These are phyloP conservation scores for Dromiciops gliroides DNA, from an alignment of 2,113 vertebrate genomes.

Conservation along the genomic window DNA sequence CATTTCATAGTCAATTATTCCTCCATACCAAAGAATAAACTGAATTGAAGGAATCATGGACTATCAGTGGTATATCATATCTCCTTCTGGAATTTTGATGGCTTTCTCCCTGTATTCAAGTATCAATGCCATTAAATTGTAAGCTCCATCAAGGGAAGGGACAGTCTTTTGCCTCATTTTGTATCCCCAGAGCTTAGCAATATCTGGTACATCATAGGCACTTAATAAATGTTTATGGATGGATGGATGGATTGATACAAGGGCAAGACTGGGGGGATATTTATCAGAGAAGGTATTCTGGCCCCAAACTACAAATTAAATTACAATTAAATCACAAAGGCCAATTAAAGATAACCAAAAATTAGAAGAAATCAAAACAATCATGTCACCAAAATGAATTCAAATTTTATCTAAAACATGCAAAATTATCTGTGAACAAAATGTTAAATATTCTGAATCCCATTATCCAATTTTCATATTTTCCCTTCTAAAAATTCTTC, in stretches of 20 bases:
- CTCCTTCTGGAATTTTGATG: no score
- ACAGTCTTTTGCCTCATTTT: no score
- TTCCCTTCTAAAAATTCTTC: conserved; percentile 25
- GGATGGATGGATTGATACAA: neutral
- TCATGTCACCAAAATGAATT: conserved; percentile 49
- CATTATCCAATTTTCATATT: conserved; percentile 44
- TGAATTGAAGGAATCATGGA: no score
- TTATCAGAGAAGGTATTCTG: neutral
- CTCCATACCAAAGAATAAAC: no score
- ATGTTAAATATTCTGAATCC: conserved; percentile 54
- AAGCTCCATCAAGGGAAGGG: accelerated
- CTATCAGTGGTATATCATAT: no score
- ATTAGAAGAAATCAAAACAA: conserved; percentile 41
- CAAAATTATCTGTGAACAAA: conserved; percentile 57
- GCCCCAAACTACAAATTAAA: conserved; percentile 3
- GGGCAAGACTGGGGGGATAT: neutral
- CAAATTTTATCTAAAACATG: conserved; percentile 61
- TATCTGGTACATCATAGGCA: neutral
- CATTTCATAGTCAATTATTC: no score
- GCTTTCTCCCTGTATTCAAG: no score
- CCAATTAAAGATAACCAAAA: conserved; percentile 52
- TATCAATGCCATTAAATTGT: no score
- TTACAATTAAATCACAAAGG: conserved; percentile 64
- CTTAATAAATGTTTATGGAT: neutral
- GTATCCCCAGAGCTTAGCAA: neutral